Evolutionary conservation across 1,140 invertebrate species (phyloP), one percentile per base, ranked within the genome.

Genomic region (Dolichoris vasculosae): DNA sequence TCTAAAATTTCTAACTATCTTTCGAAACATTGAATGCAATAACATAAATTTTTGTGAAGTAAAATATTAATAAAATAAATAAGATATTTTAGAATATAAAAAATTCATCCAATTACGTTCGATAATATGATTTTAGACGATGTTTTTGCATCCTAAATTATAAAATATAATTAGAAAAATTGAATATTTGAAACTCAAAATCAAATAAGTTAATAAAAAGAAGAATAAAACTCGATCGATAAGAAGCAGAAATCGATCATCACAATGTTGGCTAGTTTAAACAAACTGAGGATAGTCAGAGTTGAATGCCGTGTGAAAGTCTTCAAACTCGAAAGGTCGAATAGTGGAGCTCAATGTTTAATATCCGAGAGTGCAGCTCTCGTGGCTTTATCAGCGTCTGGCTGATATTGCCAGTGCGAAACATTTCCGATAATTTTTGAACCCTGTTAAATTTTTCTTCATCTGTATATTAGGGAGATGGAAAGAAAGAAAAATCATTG

Each of bases 371-470:
- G 87, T 88, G 87, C 85, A 82, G 64, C 51, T 76, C 86, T 82
- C 40, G 83, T 55, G n/a, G 79, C 79, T 88, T 88, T 87, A 88
- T 88, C 77, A 83, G 82, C 69, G 82, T 87, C 51, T 64, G 79
- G 35, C 76, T 86, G 83, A 86, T 85, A 87, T 87, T 86, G 85
- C 82, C 84, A 71, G 59, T 26, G 40, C 81, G 64, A 87, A 85
- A 85, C 85, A 89, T 87, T 88, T 89, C 86, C 85, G 84, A 89
- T 89, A 87, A 88, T 89, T 88, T 88, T 88, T 84, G 73, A 87
- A 87, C 77, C 83, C 86, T 84, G 82, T 88, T 88, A 87, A 88
- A 87, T 88, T 87, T 87, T 86, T 83, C 76, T 71, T 79, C 48
- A 1, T 43, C n/a, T n/a, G n/a, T n/a, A n/a, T n/a, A n/a, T n/a